Conservation (phyloP, 1,140 invertebrate species). For the Teleopsis dalmanni region DNA sequence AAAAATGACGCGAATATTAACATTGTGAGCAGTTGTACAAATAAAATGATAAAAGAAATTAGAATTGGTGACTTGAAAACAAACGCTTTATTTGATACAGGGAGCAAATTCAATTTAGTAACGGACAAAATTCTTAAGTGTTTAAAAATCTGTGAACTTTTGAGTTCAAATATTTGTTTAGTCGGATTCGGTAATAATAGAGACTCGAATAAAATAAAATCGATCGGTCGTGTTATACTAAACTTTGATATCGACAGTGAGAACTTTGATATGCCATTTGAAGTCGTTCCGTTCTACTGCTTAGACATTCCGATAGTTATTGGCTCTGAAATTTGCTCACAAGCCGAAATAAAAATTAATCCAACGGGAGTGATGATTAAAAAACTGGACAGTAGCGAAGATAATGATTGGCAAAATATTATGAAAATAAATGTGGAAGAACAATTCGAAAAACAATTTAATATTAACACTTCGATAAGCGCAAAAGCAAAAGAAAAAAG, state of each 20-base stretch:
- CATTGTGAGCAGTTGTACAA: neutral
- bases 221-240: neutral
- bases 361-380: neutral
- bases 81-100: neutral
- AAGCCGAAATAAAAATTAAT: constrained; percentile 1
- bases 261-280: neutral
- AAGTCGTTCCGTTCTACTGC: neutral
- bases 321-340: neutral
- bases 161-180: neutral
- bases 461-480: constrained; percentile 3
- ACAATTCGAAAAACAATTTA: too few relatives aligned
- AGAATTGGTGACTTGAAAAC: neutral
- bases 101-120: too few relatives aligned
- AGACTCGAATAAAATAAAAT: neutral
- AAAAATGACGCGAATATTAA: neutral
- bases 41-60: neutral
- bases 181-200: constrained; percentile 6
- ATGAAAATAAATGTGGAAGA: constrained; percentile 1
- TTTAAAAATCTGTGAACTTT: neutral
- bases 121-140: neutral
- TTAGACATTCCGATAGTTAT: too few relatives aligned
- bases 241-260: neutral
- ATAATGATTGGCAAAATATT: constrained; percentile 12
- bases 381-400: neutral
- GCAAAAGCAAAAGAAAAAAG: constrained; percentile 16